A percentile compares a stretch with the other conserved stretches of the same genome.
phyloP scores from a whole-genome alignment of 2,797 vertebrate genomes.

The Gobionotothen gibberifrons region DNA sequence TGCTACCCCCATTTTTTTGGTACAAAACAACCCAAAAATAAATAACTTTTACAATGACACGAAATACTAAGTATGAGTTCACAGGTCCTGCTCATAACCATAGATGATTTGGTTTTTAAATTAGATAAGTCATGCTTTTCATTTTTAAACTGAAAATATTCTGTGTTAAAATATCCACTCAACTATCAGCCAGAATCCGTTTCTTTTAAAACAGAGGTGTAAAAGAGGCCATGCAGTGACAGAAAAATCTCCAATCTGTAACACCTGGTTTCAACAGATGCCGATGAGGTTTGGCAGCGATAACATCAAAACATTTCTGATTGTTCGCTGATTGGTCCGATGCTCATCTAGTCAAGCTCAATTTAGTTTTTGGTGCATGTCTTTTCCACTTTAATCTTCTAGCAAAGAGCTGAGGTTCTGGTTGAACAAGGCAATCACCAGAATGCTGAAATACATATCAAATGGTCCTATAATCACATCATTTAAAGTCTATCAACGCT shows the following conservation, averaged over 20 bases:
- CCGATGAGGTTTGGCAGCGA: constrained; percentile 47
- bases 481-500: not conserved
- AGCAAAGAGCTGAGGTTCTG: constrained; percentile 12
- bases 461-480: constrained; percentile 1
- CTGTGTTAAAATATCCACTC: constrained; percentile 7
- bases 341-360: constrained; percentile 6
- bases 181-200: constrained; percentile 38
- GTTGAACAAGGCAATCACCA: not conserved
- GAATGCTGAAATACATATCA: not conserved
- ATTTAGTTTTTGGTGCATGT: constrained; percentile 6
- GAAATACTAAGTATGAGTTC: no score
- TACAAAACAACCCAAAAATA: no score
- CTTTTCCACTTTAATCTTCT: constrained; percentile 32
- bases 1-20: no score
- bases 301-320: constrained; percentile 34
- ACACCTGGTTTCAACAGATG: constrained; percentile 51
- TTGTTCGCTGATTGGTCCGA: constrained; percentile 32
- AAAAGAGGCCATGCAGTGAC: constrained; percentile 15
- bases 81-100: no score
- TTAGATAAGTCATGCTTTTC: constrained; percentile 6
- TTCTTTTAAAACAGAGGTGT: constrained; percentile 34
- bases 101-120: not conserved
- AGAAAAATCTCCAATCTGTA: constrained; percentile 33
- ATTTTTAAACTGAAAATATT: constrained; percentile 8
- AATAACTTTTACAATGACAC: no score